phyloP scores from a whole-genome alignment of 2,113 vertebrate species.

The Epinephelus fuscoguttatus region DNA sequence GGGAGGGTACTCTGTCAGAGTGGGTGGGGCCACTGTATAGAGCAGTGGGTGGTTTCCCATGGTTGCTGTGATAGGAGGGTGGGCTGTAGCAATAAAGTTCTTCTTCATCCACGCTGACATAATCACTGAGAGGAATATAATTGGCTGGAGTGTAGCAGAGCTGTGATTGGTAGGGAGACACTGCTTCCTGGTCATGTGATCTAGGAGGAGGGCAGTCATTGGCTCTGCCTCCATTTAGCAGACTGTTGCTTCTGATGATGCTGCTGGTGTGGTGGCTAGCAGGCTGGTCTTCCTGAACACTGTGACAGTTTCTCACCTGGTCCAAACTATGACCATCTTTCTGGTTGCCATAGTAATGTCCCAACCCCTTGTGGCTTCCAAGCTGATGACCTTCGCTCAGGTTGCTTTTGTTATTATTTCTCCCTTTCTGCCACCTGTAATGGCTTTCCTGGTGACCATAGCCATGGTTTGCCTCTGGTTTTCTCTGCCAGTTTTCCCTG shows the following conservation, averaged over 20 bases:
- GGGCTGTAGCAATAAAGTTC: conserved; percentile 27
- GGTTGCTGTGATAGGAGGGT: background rate
- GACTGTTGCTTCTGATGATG: background rate
- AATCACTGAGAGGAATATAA: conserved; percentile 61
- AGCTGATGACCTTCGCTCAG: conserved; percentile 7
- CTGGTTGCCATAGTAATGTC: conserved; percentile 11
- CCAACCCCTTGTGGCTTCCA: conserved; percentile 15
- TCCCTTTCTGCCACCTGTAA: conserved; percentile 9
- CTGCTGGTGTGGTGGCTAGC: background rate
- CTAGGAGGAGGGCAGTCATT: conserved; percentile 12
- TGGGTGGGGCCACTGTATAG: conserved; percentile 7
- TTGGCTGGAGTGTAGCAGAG: conserved; percentile 67
- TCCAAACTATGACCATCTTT: background rate
- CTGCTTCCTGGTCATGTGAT: conserved; percentile 43
- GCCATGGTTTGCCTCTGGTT: background rate
- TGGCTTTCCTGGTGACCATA: background rate
- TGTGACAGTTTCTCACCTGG: background rate
- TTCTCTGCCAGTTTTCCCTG: background rate
- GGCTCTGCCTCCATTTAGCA: background rate
- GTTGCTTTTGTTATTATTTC: conserved; percentile 23
- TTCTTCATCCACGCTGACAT: conserved; percentile 57
- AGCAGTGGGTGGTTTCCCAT: background rate
- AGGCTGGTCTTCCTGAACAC: conserved; percentile 5
- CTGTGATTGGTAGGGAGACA: conserved; percentile 18
- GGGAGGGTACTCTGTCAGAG: conserved; percentile 44